Conservation (phyloP, 2,888 invertebrate species). For the Sinelater perroti region DNA sequence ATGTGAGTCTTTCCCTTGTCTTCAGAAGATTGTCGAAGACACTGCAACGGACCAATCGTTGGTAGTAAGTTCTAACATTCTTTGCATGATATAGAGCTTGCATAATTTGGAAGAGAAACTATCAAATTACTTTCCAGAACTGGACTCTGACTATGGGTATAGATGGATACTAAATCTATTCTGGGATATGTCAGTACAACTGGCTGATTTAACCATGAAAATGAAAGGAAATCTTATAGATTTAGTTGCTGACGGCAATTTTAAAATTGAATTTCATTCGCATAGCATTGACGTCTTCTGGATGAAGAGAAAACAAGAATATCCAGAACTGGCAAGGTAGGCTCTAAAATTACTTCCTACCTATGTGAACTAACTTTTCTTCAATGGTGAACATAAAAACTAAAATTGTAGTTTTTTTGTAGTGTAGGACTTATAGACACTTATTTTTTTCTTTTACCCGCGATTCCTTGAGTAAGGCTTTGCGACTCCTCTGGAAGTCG, state of each 20-base stretch:
- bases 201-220: constrained; percentile 46
- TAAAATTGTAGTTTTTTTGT: no score
- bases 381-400: constrained; percentile 48
- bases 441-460: no score
- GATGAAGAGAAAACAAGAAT: constrained; percentile 48
- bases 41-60: constrained; percentile 43
- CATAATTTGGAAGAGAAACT: constrained; percentile 46
- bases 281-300: constrained; percentile 42
- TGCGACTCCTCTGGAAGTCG: no score
- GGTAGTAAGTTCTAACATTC: constrained; percentile 45
- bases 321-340: constrained; percentile 39
- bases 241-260: constrained; percentile 47
- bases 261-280: constrained; percentile 46
- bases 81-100: constrained; percentile 49
- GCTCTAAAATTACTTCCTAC: constrained; percentile 22
- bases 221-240: constrained; percentile 45
- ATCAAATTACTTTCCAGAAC: constrained; percentile 43
- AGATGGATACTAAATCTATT: constrained; percentile 47
- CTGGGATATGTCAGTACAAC: constrained; percentile 45
- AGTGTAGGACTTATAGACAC: no score
- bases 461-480: no score
- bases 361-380: constrained; percentile 38
- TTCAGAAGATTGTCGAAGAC: constrained; percentile 47
- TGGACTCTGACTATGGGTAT: constrained; percentile 46
- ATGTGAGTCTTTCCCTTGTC: constrained; percentile 41